Evolutionary conservation across 2,888 invertebrate genomes (phyloP).

Genomic region (Microctonus hyperodae): DNA sequence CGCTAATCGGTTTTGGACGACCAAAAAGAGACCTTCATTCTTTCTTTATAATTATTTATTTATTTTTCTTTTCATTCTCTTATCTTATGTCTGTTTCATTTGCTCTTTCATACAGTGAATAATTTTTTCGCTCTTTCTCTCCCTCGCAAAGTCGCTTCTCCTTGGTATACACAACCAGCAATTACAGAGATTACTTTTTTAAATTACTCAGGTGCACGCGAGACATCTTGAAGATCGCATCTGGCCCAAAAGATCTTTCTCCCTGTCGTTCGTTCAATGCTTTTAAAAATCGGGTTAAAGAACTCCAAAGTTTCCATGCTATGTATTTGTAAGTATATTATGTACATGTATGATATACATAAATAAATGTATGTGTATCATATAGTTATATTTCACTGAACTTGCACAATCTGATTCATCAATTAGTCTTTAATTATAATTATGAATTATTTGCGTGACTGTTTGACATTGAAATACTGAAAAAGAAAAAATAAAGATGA

Average conservation of each 20-base stretch:
- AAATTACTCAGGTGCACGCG: slow-evolving; percentile 31
- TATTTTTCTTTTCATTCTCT: neutral
- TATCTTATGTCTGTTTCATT: slow-evolving; percentile 1
- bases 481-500: slow-evolving; percentile 7
- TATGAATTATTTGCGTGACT: slow-evolving; percentile 9
- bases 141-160: neutral
- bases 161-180: slow-evolving; percentile 26
- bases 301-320: neutral
- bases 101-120: neutral
- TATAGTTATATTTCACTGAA: neutral
- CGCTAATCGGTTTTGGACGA: slow-evolving; percentile 36
- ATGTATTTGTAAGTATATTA: neutral
- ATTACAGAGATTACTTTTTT: slow-evolving; percentile 34
- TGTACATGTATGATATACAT: no score
- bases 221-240: slow-evolving; percentile 31
- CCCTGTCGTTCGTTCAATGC: neutral
- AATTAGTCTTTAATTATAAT: slow-evolving; percentile 7
- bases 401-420: neutral
- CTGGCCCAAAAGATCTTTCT: slow-evolving; percentile 19
- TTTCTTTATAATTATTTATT: neutral
- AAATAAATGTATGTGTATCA: no score
- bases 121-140: neutral
- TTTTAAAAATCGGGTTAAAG: slow-evolving; percentile 5
- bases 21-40: slow-evolving; percentile 3
- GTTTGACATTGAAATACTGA: slow-evolving; percentile 14